These are phyloP conservation scores for Arrhopalites spinosus DNA, from an alignment of 2,888 invertebrate species.

Conservation along the genomic window DNA sequence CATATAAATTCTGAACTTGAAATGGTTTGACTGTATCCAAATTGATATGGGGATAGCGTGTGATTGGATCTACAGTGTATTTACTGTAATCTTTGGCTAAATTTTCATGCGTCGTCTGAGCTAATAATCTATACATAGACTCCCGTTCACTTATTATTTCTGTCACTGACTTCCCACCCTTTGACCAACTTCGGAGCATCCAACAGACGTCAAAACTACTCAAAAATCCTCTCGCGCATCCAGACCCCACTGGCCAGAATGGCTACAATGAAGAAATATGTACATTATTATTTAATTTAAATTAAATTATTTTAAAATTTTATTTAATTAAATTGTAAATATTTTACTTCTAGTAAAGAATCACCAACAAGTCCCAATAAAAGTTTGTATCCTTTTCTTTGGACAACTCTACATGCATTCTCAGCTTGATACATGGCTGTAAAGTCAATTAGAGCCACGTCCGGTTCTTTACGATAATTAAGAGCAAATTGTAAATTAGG, in stretches of 20 bases:
- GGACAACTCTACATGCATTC: conserved; percentile 61
- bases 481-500: conserved; percentile 62
- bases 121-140: conserved; percentile 63
- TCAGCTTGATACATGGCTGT: conserved; percentile 64
- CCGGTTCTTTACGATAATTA: conserved; percentile 63
- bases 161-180: conserved; percentile 59
- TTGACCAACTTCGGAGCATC: conserved; percentile 63
- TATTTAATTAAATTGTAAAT: not conserved
- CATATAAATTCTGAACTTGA: conserved; percentile 59
- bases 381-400: conserved; percentile 60
- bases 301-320: not conserved
- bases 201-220: conserved; percentile 64
- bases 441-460: conserved; percentile 66
- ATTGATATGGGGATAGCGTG: conserved; percentile 58
- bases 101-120: conserved; percentile 65
- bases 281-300: not conserved
- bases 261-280: not conserved
- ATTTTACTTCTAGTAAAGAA: conserved; percentile 63
- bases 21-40: conserved; percentile 51
- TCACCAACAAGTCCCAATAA: conserved; percentile 64
- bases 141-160: conserved; percentile 64
- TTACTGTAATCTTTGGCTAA: conserved; percentile 61
- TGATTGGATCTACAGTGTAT: conserved; percentile 57
- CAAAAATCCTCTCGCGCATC: conserved; percentile 65
- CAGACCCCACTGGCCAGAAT: conserved; percentile 60